Conservation (phyloP, 2,888 invertebrate species). For the Oxyscelio sp. region DNA sequence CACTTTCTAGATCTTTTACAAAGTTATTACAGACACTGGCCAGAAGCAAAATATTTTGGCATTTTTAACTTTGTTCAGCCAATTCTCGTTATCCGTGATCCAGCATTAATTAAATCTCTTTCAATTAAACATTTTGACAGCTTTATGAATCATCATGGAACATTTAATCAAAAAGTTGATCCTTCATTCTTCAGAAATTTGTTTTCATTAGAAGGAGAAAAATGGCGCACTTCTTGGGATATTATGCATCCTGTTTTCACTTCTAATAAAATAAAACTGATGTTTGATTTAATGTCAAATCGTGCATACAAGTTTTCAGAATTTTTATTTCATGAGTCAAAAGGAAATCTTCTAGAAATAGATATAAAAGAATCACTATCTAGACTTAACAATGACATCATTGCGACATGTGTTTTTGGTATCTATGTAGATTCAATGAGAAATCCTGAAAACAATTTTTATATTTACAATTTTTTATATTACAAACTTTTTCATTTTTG, state of each 20-base stretch:
- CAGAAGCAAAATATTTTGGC: constrained; percentile 77
- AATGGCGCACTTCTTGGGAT: constrained; percentile 89
- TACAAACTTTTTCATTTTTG: too few species aligned
- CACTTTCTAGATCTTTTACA: too few species aligned
- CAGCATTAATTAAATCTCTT: constrained; percentile 20
- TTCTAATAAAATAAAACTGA: constrained; percentile 90
- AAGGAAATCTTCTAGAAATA: constrained; percentile 42
- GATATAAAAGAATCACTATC: constrained; percentile 84
- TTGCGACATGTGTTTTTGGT: constrained; percentile 83
- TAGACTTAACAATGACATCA: constrained; percentile 81
- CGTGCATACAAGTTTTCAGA: constrained; percentile 82
- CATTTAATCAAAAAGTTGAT: constrained; percentile 65
- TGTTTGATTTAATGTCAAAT: constrained; percentile 89
- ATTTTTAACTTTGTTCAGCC: constrained; percentile 78
- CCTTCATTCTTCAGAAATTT: constrained; percentile 74
- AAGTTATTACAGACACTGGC: constrained; percentile 43
- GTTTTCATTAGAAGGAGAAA: constrained; percentile 85
- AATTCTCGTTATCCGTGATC: constrained; percentile 30
- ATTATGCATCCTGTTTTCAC: constrained; percentile 90
- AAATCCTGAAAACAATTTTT: constrained; percentile 83
- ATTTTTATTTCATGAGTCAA: constrained; percentile 74
- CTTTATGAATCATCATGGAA: constrained; percentile 78
- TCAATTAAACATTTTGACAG: constrained; percentile 50
- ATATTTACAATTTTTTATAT: too few species aligned
- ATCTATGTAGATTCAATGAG: constrained; percentile 82